These are phyloP conservation scores for Ianthella basta DNA, from an alignment of 37 sponge, comb jelly and placozoan species.

Conservation along the genomic window DNA sequence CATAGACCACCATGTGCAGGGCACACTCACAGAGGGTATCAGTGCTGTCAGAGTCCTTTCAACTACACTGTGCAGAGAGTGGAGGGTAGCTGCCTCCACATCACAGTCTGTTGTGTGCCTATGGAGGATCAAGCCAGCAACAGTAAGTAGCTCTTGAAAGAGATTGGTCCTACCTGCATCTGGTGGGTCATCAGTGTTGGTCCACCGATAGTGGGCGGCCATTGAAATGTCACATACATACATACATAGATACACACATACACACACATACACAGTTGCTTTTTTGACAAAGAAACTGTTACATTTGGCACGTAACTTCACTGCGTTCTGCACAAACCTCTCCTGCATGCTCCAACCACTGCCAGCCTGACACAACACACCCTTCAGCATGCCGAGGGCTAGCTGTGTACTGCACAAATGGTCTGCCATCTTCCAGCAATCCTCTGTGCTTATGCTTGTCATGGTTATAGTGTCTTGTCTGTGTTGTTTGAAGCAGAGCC, in stretches of 20 bases:
- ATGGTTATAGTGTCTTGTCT: too few species aligned
- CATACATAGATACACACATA: neutral
- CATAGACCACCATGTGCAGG: too few species aligned
- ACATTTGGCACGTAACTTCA: neutral
- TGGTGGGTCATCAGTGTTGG: neutral
- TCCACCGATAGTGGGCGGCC: neutral
- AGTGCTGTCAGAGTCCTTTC: too few species aligned
- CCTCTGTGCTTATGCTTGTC: too few species aligned
- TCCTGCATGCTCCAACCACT: neutral
- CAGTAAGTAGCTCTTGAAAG: too few species aligned
- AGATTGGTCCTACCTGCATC: too few species aligned
- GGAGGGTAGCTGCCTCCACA: too few species aligned
- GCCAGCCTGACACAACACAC: neutral
- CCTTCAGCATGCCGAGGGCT: neutral
- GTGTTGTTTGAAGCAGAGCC: too few species aligned
- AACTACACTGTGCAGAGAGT: too few species aligned
- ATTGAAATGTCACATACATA: neutral
- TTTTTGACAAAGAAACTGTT: neutral
- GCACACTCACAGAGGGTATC: too few species aligned
- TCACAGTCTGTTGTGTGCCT: too few species aligned
- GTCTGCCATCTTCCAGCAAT: neutral
- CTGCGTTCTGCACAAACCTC: neutral
- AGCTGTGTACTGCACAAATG: neutral
- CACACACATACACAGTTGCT: neutral
- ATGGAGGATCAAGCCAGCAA: too few species aligned